These are phyloP conservation scores for Chionodraco myersi DNA, from an alignment of 2,113 vertebrate genomes.

Conservation along the genomic window DNA sequence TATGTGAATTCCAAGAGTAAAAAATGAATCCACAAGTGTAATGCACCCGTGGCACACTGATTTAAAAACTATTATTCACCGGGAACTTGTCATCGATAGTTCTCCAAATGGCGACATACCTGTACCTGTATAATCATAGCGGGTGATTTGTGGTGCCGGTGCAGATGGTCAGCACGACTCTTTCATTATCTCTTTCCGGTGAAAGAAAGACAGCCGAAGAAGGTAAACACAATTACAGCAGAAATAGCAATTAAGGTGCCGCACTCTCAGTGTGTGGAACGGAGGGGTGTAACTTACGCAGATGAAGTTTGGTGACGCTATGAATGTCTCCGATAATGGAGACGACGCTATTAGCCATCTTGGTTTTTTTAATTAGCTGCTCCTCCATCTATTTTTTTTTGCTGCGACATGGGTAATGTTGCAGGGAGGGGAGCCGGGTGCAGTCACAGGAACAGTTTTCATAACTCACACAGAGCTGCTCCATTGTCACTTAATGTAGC, in stretches of 20 bases:
- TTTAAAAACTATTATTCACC: constrained; percentile 65
- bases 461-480: constrained; percentile 35
- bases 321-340: constrained; percentile 58
- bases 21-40: constrained; percentile 65
- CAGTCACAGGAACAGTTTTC: neutral
- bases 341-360: constrained; percentile 49
- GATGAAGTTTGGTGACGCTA: constrained; percentile 72
- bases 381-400: constrained; percentile 32
- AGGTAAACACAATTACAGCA: constrained; percentile 78
- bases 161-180: constrained; percentile 69
- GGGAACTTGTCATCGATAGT: constrained; percentile 54
- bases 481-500: constrained; percentile 37
- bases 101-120: constrained; percentile 56
- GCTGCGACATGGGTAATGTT: constrained; percentile 55
- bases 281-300: constrained; percentile 78
- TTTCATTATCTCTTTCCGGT: constrained; percentile 54
- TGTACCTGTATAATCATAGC: constrained; percentile 45
- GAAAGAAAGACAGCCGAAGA: constrained; percentile 50
- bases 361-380: constrained; percentile 67
- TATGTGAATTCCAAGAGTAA: constrained; percentile 77
- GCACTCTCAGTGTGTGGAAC: constrained; percentile 75
- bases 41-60: constrained; percentile 38
- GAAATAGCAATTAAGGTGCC: constrained; percentile 80
- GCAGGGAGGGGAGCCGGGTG: constrained; percentile 25
- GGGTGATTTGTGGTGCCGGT: constrained; percentile 38